Percentiles rank a stretch among this genome's conserved stretches.
These are phyloP conservation scores for Lucilia sericata DNA, from an alignment of 1,140 invertebrate species.

Conservation along the genomic window DNA sequence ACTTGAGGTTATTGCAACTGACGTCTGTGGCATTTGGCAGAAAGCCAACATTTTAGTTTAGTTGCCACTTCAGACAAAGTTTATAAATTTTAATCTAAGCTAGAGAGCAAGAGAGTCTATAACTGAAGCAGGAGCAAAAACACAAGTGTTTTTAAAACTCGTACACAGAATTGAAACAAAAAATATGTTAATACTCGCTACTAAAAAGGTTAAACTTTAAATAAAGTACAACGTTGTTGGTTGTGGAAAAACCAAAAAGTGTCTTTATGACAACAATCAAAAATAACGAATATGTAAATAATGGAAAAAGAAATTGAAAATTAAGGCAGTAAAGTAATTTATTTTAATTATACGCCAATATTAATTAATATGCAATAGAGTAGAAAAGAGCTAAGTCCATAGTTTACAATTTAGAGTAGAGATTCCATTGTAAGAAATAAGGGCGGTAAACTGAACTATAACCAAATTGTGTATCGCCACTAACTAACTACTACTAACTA, in stretches of 20 bases:
- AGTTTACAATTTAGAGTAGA: too few relatives aligned
- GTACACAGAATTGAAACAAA: not conserved
- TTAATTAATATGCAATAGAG: too few relatives aligned
- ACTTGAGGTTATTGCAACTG: constrained; percentile 35
- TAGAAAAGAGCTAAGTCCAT: too few relatives aligned
- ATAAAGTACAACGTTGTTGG: not conserved
- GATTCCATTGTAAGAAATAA: too few relatives aligned
- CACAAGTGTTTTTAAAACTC: not conserved
- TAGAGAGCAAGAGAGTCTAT: constrained; percentile 20
- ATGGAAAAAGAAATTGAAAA: not conserved
- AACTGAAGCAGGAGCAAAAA: not conserved
- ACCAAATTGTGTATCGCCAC: too few relatives aligned
- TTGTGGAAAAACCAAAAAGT: not conserved
- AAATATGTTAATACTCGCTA: not conserved
- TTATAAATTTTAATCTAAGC: constrained; percentile 31
- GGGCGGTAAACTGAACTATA: too few relatives aligned
- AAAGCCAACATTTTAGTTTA: constrained; percentile 37
- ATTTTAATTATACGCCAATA: too few relatives aligned
- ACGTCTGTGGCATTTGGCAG: constrained; percentile 36
- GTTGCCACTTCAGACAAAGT: constrained; percentile 33
- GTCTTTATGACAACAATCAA: constrained; percentile 8
- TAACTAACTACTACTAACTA: too few relatives aligned
- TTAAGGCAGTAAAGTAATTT: too few relatives aligned
- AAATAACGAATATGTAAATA: not conserved
- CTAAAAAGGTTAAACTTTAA: constrained; percentile 24